Evolutionary conservation across 2,888 invertebrate species (phyloP).

Genomic region (Stenurella melanura): DNA sequence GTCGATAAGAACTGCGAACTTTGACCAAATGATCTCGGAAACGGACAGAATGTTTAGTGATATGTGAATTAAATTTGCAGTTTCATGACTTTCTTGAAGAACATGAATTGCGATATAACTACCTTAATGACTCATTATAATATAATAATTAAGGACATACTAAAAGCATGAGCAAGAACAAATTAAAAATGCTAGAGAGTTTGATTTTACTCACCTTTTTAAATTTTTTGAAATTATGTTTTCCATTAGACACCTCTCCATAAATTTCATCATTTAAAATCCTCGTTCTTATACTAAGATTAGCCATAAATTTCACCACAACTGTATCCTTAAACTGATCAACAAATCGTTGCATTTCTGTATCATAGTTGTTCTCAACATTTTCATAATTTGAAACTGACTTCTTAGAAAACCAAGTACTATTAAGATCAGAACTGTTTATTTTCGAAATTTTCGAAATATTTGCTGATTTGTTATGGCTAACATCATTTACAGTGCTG

Average conservation of each 20-base stretch:
- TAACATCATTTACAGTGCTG: slow-evolving; percentile 29
- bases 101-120: too few species aligned
- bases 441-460: slow-evolving; percentile 40
- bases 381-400: slow-evolving; percentile 43
- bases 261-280: slow-evolving; percentile 32
- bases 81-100: too few species aligned
- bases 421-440: slow-evolving; percentile 27
- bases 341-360: slow-evolving; percentile 54
- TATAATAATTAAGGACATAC: too few species aligned
- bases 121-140: too few species aligned
- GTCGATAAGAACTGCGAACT: too few species aligned
- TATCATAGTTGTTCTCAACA: slow-evolving; percentile 44
- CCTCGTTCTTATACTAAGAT: slow-evolving; percentile 40
- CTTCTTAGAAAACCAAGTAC: slow-evolving; percentile 53
- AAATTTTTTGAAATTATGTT: slow-evolving; percentile 61
- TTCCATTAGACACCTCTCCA: slow-evolving; percentile 35
- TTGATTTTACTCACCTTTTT: slow-evolving; percentile 56
- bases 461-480: slow-evolving; percentile 21
- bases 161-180: too few species aligned
- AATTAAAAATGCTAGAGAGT: too few species aligned
- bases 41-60: too few species aligned
- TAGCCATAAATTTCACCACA: slow-evolving; percentile 53
- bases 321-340: slow-evolving; percentile 62
- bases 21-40: too few species aligned
- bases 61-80: too few species aligned